phyloP scores from a whole-genome alignment of 2,888 invertebrate genomes.

The Nemotelus nigrinus region DNA sequence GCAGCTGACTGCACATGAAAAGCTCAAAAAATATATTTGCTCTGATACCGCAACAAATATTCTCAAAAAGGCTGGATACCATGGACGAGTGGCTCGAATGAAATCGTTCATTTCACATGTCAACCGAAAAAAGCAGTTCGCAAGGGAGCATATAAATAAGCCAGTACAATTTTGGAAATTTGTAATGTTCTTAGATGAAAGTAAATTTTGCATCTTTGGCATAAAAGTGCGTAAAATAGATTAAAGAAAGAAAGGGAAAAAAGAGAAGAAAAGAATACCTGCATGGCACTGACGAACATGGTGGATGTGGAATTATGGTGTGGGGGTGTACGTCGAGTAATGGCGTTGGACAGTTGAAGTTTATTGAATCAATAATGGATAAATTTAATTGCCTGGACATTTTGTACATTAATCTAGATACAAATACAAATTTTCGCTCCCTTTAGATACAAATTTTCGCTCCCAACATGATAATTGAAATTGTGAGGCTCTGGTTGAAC shows the following conservation, averaged over 20 bases:
- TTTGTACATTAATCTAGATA: background rate
- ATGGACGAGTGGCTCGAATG: background rate
- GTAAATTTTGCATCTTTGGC: background rate
- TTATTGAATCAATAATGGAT: background rate
- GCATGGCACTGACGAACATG: background rate
- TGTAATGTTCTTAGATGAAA: background rate
- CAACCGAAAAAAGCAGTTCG: background rate
- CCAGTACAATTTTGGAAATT: background rate
- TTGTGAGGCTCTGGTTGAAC: no score
- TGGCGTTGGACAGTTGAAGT: background rate
- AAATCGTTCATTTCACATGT: background rate
- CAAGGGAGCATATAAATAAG: background rate
- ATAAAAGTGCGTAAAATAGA: background rate
- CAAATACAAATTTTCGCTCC: background rate
- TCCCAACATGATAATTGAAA: no score
- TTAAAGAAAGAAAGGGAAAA: no score
- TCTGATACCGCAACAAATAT: background rate
- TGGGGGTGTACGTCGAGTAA: background rate
- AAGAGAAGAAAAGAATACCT: background rate
- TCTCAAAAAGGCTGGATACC: background rate
- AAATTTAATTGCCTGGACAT: background rate
- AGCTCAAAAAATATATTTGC: no score
- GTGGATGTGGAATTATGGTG: background rate
- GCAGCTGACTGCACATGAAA: no score
- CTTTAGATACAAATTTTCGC: background rate